Conservation (phyloP, 2,113 vertebrate genomes). For the Chelonoidis abingdonii region DNA sequence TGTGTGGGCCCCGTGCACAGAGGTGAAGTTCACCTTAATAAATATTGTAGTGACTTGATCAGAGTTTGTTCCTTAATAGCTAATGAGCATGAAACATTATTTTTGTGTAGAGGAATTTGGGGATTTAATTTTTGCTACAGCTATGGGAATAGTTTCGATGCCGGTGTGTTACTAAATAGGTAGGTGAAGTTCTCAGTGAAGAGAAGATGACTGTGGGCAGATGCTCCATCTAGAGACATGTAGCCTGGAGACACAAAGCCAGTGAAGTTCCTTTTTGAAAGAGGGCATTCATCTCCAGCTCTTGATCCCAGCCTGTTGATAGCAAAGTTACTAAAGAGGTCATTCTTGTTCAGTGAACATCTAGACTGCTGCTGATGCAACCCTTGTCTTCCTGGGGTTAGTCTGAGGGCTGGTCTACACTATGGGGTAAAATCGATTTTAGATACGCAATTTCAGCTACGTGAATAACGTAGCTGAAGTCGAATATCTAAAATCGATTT, state of each 20-base stretch:
- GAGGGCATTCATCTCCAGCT: background rate
- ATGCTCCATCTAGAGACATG: background rate
- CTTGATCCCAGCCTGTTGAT: background rate
- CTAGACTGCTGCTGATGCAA: background rate
- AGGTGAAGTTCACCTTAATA: background rate
- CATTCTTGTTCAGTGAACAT: background rate
- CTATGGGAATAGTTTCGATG: fast-evolving
- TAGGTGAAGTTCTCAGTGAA: background rate
- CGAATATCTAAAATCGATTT: no score
- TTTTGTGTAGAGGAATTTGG: background rate
- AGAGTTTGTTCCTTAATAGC: background rate
- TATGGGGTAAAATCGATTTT: no score
- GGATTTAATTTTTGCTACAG: background rate
- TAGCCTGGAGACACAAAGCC: background rate
- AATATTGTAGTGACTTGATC: background rate
- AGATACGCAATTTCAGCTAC: no score
- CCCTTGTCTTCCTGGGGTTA: background rate
- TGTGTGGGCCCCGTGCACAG: background rate
- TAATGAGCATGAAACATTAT: background rate
- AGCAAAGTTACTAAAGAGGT: fast-evolving
- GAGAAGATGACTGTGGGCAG: background rate
- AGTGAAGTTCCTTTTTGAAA: background rate
- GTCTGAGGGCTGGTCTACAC: no score
- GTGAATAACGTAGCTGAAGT: no score
- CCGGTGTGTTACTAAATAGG: no score